These are phyloP conservation scores for Drosophila yakuba DNA, from an alignment of 1,140 invertebrate genomes.

Conservation along the genomic window DNA sequence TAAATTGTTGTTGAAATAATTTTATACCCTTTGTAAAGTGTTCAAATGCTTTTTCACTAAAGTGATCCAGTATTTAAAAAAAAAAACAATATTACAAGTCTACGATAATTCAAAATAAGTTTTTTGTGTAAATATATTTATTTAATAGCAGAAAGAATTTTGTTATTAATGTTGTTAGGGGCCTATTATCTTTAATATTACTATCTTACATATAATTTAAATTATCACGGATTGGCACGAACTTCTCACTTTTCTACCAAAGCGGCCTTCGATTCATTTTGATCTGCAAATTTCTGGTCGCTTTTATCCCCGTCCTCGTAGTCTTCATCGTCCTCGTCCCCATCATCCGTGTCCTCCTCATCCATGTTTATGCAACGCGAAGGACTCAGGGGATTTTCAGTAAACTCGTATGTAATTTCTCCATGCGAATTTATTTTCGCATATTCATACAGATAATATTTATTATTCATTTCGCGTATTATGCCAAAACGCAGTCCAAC, in stretches of 20 bases:
- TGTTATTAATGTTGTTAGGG: no score
- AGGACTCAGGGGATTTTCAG: background rate
- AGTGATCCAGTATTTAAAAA: no score
- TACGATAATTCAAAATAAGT: no score
- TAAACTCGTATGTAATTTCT: constrained; percentile 28
- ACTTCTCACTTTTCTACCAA: background rate
- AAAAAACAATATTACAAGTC: no score
- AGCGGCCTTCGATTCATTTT: background rate
- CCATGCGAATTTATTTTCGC: constrained; percentile 11
- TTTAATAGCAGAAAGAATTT: no score
- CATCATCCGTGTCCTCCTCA: background rate
- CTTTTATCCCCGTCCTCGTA: background rate
- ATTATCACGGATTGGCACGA: background rate
- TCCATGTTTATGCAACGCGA: background rate
- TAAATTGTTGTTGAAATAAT: no score
- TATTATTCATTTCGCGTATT: constrained; percentile 33
- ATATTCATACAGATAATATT: constrained; percentile 62
- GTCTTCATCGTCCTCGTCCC: background rate
- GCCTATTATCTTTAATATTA: no score
- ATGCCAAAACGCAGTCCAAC: constrained; percentile 47
- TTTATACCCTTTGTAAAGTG: no score
- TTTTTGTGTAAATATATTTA: no score
- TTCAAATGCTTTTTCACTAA: no score
- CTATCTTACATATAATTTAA: background rate
- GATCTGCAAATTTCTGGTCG: background rate